Base-by-base conservation (phyloP, 2,113 vertebrate genomes). In the Stigmatopora argus region DNA sequence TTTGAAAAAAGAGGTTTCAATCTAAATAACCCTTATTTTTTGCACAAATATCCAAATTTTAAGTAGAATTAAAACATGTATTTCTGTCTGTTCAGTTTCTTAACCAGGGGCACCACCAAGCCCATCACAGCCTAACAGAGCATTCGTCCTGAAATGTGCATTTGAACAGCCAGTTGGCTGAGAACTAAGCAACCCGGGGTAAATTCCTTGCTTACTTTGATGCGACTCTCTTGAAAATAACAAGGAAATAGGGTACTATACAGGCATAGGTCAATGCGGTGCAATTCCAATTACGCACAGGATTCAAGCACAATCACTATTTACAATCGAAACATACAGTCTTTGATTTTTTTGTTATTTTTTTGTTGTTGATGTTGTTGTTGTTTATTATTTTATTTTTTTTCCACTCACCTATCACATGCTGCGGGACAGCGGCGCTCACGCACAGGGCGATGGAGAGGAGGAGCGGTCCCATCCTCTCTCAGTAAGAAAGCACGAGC, bases 381-480 rank as follows among this genome's bases (percentile, higher is more conserved):
- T 31, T 31, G 26, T 64, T 63, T 31, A 31, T 80, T 79, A 81
- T 80, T 65, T 13, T 19, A 35, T 35, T 18, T 6, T 60, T 18
- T n/a, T 23, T 9, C 38, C 59, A 71, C 90, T 92, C 81, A 92
- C 91, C 91, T 87, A 79, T 82, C 64, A 83, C 88, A 69, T 66
- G 77, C 82, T 88, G 88, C 77, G 89, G 87, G 90, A 90, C 88
- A 86, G 87, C 88, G 64, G 85, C 81, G 78, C 87, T 78, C 80
- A 89, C 47, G 63, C 87, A 90, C 77, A 91, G 74, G 72, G 70
- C 83, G 79, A 90, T 60, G 81, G 80, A 82, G 53, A 89, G 76
- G 71, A 91, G 83, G 41, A 90, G 76, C 73, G 85, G 86, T 89
- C 88, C 89, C 91, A 92, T 92, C 84, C 78, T 91, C 77, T 74